Base-by-base conservation (phyloP, 2,888 invertebrate species). In the Ditula angustiorana region DNA sequence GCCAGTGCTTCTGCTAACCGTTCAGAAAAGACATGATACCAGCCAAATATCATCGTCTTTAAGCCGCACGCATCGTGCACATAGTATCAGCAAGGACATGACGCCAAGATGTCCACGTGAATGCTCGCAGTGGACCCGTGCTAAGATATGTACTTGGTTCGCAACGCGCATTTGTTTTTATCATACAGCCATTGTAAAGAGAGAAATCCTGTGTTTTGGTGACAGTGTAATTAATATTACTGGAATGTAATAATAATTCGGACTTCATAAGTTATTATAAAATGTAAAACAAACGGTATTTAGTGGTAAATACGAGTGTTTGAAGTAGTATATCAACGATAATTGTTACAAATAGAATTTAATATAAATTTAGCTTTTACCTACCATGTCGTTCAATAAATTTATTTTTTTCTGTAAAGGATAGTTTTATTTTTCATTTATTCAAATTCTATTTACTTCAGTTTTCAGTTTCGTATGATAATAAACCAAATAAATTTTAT, bases 371-470 rank as follows among this genome's bases (percentile, higher is more conserved):
- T 47, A 61, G 37, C 11, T 37, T 33, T 53, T 52, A 44, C 44
- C 61, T 30, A 16, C 37, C 5, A 16, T 57, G 47, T 57, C 50
- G 57, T 57, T 52, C 52, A 58, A 52, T 63, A 52, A 63, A 58
- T 52, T 50, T 30, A 44, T 57, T 58, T 21, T 41, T 44, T 46
- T 44, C 26, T 19, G 13, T 24, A 26, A 10, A 13, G 11, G 0
- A 8, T 30, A n/a, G 10, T 24, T 26, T 58, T n/a, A 28, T 21
- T 55, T 41, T 10, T 10, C 10, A 37, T 11, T 41, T 41, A 19
- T 19, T 7, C 5, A 41, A 5, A 26, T 5, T 5, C 3, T 5
- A 26, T 26, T 26, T 5, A 3, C 26, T 26, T 5, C 26, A 26
- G 5, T 26, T 5, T 26, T n/a, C n/a, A n/a, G n/a, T n/a, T n/a